Evolutionary conservation across 2,113 vertebrate species (phyloP).

Genomic region (Brachypodius melanocephalos): DNA sequence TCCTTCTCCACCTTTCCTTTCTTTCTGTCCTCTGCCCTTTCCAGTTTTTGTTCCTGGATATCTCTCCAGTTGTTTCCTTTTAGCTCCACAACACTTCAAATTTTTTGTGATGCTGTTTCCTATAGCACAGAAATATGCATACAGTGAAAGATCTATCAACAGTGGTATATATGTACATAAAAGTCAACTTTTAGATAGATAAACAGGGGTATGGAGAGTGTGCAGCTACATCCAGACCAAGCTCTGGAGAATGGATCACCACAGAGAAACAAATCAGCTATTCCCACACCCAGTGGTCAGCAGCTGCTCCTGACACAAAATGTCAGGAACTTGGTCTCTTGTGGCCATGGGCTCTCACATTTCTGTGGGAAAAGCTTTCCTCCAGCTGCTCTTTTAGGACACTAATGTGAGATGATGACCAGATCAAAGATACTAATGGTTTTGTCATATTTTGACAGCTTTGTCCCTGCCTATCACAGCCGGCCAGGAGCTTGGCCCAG

Average conservation of each 20-base stretch:
- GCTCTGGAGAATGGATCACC: neutral
- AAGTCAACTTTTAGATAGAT: neutral
- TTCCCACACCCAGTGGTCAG: neutral
- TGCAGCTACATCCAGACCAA: neutral
- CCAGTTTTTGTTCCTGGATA: neutral
- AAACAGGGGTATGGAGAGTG: neutral
- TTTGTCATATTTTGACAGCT: neutral
- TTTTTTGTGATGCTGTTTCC: neutral
- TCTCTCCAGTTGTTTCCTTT: neutral
- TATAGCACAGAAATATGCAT: neutral
- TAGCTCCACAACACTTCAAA: neutral
- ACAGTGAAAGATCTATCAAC: neutral
- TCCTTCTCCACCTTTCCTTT: neutral
- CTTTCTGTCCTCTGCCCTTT: neutral
- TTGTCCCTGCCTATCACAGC: neutral
- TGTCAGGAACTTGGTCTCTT: neutral
- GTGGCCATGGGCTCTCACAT: fast-evolving
- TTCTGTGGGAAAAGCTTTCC: neutral
- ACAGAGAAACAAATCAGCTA: neutral
- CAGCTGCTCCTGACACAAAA: neutral
- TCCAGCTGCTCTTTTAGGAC: neutral
- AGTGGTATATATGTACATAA: fast-evolving
- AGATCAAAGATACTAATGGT: neutral
- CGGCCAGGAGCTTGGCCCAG: neutral
- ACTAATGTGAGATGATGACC: neutral